Conservation (phyloP, 2,113 vertebrate species). For the Chaetops frenatus region DNA sequence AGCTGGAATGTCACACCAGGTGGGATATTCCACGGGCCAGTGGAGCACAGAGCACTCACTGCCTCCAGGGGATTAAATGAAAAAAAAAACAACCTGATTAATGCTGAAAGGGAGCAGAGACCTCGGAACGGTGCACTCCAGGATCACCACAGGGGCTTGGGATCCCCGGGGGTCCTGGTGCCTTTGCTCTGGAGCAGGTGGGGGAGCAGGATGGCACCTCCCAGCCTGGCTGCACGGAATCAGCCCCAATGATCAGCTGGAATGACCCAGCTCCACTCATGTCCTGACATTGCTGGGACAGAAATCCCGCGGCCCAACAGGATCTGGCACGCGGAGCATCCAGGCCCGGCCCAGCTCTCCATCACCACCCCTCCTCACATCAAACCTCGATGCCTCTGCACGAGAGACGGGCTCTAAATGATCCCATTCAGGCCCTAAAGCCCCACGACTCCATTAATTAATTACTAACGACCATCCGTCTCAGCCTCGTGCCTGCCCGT, state of each 20-base stretch:
- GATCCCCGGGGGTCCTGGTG: neutral
- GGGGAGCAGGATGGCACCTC: neutral
- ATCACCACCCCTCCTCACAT: neutral
- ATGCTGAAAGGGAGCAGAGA: accelerated
- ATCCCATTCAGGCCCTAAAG: neutral
- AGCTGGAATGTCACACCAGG: accelerated
- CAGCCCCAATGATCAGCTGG: neutral
- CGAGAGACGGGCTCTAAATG: accelerated
- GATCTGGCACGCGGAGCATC: neutral
- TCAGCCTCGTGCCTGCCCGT: neutral
- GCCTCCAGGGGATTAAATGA: neutral
- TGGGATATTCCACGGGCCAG: neutral
- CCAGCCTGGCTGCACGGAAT: neutral
- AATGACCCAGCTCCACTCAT: neutral
- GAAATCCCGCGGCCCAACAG: neutral
- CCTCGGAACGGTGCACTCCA: accelerated
- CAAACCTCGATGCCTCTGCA: neutral
- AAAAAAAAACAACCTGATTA: neutral
- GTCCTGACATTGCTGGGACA: accelerated
- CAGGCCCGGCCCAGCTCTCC: neutral
- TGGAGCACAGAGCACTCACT: neutral
- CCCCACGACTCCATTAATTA: neutral
- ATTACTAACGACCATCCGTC: neutral
- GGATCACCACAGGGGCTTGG: accelerated
- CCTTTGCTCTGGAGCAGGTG: neutral